These are phyloP conservation scores for Cerastis leucographa DNA, from an alignment of 2,888 invertebrate genomes.

Conservation along the genomic window DNA sequence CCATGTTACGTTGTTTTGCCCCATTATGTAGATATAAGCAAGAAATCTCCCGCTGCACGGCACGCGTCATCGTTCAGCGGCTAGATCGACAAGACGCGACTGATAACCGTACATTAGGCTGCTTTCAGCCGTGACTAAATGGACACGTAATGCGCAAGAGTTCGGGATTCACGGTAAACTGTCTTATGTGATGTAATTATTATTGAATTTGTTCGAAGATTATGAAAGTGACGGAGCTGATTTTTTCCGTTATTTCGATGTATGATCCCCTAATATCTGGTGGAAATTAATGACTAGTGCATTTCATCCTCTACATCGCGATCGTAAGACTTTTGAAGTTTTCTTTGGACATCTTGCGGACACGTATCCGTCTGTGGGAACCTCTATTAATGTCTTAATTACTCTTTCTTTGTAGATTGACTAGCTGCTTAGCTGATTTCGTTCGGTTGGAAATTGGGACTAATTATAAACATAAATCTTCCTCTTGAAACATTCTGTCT, in stretches of 20 bases:
- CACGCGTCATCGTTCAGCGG: slow-evolving; percentile 45
- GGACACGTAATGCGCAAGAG: slow-evolving; percentile 29
- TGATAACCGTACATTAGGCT: slow-evolving; percentile 53
- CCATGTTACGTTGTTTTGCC: slow-evolving; percentile 47
- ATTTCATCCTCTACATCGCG: not conserved
- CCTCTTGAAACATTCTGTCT: no score
- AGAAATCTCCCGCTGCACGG: slow-evolving; percentile 53
- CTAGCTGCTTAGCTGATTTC: no score
- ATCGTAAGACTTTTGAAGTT: not conserved
- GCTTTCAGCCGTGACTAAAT: slow-evolving; percentile 53
- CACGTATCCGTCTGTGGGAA: not conserved
- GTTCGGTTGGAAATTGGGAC: no score
- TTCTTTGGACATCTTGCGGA: not conserved
- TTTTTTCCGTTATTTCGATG: not conserved
- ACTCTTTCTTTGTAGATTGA: not conserved
- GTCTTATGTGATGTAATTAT: slow-evolving; percentile 10
- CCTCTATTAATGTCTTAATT: not conserved
- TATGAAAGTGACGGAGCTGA: not conserved
- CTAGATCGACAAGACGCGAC: slow-evolving; percentile 34
- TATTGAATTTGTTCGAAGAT: not conserved
- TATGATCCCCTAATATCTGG: not conserved
- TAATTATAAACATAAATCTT: no score
- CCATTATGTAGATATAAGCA: slow-evolving; percentile 52
- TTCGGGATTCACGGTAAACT: slow-evolving; percentile 29
- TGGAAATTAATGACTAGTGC: not conserved